Evolutionary conservation across 2,797 vertebrate genomes (phyloP).

Genomic region (Tiaroga cobitis): DNA sequence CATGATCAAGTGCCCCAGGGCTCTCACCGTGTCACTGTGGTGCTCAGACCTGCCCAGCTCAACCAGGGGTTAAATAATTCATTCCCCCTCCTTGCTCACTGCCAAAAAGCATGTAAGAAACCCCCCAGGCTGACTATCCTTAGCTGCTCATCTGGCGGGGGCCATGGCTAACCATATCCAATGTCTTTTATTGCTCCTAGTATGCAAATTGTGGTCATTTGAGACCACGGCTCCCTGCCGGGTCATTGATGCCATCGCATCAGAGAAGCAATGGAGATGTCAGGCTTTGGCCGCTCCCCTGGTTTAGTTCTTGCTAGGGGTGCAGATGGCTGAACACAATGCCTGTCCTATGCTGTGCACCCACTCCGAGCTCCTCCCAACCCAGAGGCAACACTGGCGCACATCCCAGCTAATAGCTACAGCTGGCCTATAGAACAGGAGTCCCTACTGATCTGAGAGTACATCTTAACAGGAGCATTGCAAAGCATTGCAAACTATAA

Average conservation of each 20-base stretch:
- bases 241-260: slow-evolving; percentile 71
- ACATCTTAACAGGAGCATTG: slow-evolving; percentile 35
- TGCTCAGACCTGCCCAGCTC: slow-evolving; percentile 61
- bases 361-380: slow-evolving; percentile 43
- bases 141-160: slow-evolving; percentile 45
- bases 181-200: slow-evolving; percentile 77
- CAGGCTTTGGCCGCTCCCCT: slow-evolving; percentile 51
- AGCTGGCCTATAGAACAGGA: slow-evolving; percentile 51
- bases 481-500: slow-evolving; percentile 7
- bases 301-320: slow-evolving; percentile 43
- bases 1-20: slow-evolving; percentile 35
- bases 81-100: slow-evolving; percentile 51
- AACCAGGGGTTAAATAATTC: slow-evolving; percentile 62
- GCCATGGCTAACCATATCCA: slow-evolving; percentile 68
- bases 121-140: slow-evolving; percentile 49
- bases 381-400: slow-evolving; percentile 42
- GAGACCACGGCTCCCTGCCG: slow-evolving; percentile 74
- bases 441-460: slow-evolving; percentile 42
- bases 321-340: slow-evolving; percentile 64
- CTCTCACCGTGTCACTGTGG: slow-evolving; percentile 42
- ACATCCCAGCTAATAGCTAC: slow-evolving; percentile 35
- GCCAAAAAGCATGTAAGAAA: slow-evolving; percentile 54
- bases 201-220: slow-evolving; percentile 80
- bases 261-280: slow-evolving; percentile 68
- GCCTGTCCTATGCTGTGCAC: slow-evolving; percentile 53